Percentiles rank a stretch among this genome's conserved stretches.
phyloP scores from a whole-genome alignment of 2,797 vertebrate genomes.

The Nannoperca australis region DNA sequence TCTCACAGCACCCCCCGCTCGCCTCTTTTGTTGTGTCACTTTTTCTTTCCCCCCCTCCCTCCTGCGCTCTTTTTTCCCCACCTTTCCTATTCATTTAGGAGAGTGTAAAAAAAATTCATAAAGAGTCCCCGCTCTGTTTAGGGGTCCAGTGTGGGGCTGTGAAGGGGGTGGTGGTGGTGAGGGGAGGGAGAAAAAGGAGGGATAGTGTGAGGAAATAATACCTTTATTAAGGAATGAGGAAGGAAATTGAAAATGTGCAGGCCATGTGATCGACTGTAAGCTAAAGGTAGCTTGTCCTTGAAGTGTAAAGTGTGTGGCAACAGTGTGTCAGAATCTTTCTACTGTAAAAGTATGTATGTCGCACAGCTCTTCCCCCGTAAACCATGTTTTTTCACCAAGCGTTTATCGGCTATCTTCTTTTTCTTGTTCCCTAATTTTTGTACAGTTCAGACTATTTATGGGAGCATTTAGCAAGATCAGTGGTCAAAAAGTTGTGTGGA shows the following conservation, averaged over 20 bases:
- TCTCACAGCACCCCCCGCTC: conserved; percentile 60
- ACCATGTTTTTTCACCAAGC: background rate
- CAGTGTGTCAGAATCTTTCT: background rate
- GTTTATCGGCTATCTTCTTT: background rate
- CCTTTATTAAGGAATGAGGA: conserved; percentile 38
- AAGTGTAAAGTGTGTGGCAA: background rate
- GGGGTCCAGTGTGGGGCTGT: conserved; percentile 57
- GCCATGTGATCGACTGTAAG: too few species aligned
- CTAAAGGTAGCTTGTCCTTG: too few species aligned
- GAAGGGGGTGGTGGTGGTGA: background rate
- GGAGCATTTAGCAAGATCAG: background rate
- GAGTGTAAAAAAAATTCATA: conserved; percentile 76
- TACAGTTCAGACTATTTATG: background rate
- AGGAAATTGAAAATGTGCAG: conserved; percentile 8
- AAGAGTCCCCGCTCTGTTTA: conserved; percentile 55
- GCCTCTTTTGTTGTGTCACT: conserved; percentile 79
- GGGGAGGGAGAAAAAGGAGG: background rate
- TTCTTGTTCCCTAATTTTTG: too few species aligned
- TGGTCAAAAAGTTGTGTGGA: too few species aligned
- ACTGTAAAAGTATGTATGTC: background rate
- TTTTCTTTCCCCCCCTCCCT: conserved; percentile 47
- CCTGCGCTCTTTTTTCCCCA: conserved; percentile 41
- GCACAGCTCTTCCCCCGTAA: background rate
- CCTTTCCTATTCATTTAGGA: conserved; percentile 71
- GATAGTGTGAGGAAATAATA: conserved; percentile 49